phyloP scores from a whole-genome alignment of 2,113 vertebrate species.

The Phocoena sinus region DNA sequence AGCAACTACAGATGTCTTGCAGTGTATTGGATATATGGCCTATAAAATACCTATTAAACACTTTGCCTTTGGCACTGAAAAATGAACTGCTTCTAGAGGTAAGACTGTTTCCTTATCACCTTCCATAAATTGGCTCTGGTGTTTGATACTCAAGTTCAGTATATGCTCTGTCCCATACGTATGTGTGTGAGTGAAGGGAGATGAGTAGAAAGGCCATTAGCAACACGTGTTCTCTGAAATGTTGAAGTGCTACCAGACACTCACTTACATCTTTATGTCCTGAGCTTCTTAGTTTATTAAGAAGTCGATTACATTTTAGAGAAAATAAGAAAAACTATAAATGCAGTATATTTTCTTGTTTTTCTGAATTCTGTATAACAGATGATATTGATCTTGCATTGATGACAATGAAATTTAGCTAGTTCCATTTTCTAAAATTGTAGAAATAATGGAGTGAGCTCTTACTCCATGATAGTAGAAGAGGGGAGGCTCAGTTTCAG shows the following conservation, averaged over 20 bases:
- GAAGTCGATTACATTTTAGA: background rate
- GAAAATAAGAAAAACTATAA: constrained; percentile 48
- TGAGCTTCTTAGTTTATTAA: constrained; percentile 31
- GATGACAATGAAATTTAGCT: constrained; percentile 40
- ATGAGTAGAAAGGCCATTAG: constrained; percentile 8
- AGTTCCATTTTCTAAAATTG: constrained; percentile 51
- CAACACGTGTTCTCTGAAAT: constrained; percentile 52
- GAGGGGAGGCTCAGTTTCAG: background rate
- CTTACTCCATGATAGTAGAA: background rate
- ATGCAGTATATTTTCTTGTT: background rate
- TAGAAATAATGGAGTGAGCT: constrained; percentile 28
- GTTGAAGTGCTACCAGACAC: constrained; percentile 22
- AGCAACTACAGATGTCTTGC: constrained; percentile 46
- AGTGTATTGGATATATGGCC: constrained; percentile 49
- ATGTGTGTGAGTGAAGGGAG: constrained; percentile 41
- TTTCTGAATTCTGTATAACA: constrained; percentile 41
- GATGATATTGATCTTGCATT: constrained; percentile 52
- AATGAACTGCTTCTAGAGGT: constrained; percentile 43
- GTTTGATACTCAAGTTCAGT: constrained; percentile 32
- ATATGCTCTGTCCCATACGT: background rate
- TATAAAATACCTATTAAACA: constrained; percentile 68
- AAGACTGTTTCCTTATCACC: constrained; percentile 53
- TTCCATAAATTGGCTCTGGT: constrained; percentile 61
- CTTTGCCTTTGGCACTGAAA: constrained; percentile 53
- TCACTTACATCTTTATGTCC: constrained; percentile 18